Conservation (phyloP, 64 coral and sea anemone genomes). For the Platygyra sinensis region DNA sequence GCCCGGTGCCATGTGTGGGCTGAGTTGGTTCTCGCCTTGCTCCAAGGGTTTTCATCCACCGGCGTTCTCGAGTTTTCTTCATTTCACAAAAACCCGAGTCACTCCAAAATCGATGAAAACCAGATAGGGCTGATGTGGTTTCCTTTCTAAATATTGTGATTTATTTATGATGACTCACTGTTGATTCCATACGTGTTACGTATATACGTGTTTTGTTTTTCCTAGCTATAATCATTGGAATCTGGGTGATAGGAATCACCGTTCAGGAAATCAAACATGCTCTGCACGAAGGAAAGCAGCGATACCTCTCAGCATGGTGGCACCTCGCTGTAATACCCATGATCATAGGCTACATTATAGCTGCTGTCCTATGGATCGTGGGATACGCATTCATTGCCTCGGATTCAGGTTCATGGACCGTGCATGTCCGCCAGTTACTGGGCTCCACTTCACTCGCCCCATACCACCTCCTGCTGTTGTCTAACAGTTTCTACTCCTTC, state of each 20-base stretch:
- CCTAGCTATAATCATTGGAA: slow-evolving; percentile 61
- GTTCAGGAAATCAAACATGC: slow-evolving; percentile 81
- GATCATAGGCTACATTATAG: slow-evolving; percentile 50
- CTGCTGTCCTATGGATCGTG: slow-evolving; percentile 58
- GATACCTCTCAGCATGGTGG: slow-evolving; percentile 70
- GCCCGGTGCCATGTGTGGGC: too few species aligned
- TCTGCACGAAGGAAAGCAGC: slow-evolving; percentile 39
- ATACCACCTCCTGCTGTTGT: slow-evolving; percentile 57
- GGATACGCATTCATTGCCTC: slow-evolving; percentile 37
- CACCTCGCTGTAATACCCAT: slow-evolving; percentile 61
- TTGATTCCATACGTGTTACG: neutral
- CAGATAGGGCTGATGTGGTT: too few species aligned
- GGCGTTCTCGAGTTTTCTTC: too few species aligned
- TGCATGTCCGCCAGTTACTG: neutral
- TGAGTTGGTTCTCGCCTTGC: too few species aligned
- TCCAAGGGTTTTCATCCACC: too few species aligned
- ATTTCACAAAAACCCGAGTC: too few species aligned
- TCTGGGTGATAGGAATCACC: slow-evolving; percentile 70
- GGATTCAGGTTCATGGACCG: neutral
- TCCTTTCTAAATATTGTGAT: too few species aligned
- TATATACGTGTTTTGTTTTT: too few species aligned
- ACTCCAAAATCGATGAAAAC: too few species aligned
- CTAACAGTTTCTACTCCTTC: slow-evolving; percentile 73
- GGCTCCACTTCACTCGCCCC: slow-evolving; percentile 7
- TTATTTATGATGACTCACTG: too few species aligned